Evolutionary conservation across 1,140 invertebrate species (phyloP).

Genomic region (Drosophila miranda): DNA sequence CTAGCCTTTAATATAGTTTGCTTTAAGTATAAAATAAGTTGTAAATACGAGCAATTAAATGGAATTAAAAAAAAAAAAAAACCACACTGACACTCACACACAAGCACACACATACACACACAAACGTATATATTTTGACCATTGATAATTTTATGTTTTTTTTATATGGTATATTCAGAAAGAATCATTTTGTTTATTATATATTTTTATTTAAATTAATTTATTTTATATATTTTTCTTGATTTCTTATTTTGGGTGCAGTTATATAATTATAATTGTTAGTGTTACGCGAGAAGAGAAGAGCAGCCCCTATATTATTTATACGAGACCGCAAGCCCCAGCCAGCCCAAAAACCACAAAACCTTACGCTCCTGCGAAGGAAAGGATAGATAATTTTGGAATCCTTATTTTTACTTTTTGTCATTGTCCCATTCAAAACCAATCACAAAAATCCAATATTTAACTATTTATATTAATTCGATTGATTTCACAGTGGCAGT

Average conservation of each 20-base stretch:
- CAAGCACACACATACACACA: constrained; percentile 24
- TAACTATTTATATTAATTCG: constrained; percentile 39
- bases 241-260: constrained; percentile 65
- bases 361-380: too few relatives aligned
- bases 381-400: constrained; percentile 26
- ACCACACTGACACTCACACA: constrained; percentile 22
- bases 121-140: constrained; percentile 54
- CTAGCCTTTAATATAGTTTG: too few relatives aligned
- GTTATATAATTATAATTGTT: constrained; percentile 67
- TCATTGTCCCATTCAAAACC: constrained; percentile 13
- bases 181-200: constrained; percentile 61
- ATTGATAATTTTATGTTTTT: constrained; percentile 80
- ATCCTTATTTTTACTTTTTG: constrained; percentile 24
- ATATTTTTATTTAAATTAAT: constrained; percentile 57
- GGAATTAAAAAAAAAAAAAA: too few relatives aligned
- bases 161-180: constrained; percentile 57
- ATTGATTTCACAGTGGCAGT: constrained; percentile 3
- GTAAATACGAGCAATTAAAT: too few relatives aligned
- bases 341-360: too few relatives aligned
- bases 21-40: too few relatives aligned
- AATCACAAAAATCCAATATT: constrained; percentile 34
- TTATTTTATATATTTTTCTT: constrained; percentile 59
- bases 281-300: constrained; percentile 34
- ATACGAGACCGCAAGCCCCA: constrained; percentile 30
- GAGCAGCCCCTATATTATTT: constrained; percentile 20